Evolutionary conservation across 2,113 vertebrate genomes (phyloP).

Genomic region (Gopherus flavomarginatus): DNA sequence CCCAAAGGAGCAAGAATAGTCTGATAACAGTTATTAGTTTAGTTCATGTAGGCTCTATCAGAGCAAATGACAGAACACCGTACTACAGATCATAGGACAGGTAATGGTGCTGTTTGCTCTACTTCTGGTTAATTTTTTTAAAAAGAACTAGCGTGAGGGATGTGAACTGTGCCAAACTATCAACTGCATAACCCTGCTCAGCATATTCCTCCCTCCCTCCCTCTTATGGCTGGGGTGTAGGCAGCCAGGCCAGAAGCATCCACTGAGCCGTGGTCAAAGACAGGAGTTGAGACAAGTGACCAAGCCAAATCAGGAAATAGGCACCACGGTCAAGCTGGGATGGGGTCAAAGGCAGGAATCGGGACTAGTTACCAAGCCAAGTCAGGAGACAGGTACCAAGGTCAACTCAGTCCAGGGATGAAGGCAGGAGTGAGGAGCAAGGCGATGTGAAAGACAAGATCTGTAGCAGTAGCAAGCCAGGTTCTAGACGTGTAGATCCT

Average conservation of each 20-base stretch:
- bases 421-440: background rate
- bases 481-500: background rate
- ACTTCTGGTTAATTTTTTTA: background rate
- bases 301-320: too few relatives aligned
- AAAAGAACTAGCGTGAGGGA: background rate
- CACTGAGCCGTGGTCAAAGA: background rate
- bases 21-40: background rate
- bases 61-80: background rate
- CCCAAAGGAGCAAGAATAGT: background rate
- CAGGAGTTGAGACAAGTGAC: background rate
- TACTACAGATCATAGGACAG: background rate
- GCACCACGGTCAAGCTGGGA: too few relatives aligned
- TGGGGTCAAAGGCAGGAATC: too few relatives aligned
- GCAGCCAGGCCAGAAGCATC: background rate
- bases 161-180: background rate
- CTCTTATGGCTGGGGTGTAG: background rate
- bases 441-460: background rate
- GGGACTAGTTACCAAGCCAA: background rate
- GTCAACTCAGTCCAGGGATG: too few relatives aligned
- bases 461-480: too few relatives aligned
- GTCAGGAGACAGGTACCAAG: background rate
- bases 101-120: background rate
- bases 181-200: background rate
- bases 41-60: background rate
- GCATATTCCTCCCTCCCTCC: background rate